These are phyloP conservation scores for Drosophila pullipes DNA, from an alignment of 2,888 invertebrate genomes.

Conservation along the genomic window DNA sequence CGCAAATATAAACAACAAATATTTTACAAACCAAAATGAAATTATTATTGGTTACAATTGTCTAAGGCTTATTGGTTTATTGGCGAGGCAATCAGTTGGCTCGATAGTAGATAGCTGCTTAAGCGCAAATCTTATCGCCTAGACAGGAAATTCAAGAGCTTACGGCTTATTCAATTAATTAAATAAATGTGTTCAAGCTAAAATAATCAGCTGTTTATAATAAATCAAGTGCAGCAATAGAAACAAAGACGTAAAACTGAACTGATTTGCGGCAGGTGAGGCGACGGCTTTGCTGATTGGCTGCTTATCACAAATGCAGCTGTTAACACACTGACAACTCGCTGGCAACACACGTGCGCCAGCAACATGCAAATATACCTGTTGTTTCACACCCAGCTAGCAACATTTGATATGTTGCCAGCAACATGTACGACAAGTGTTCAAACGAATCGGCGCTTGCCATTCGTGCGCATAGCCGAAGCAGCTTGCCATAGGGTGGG, in stretches of 20 bases:
- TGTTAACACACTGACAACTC: constrained; percentile 7
- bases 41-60: constrained; percentile 65
- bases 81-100: constrained; percentile 36
- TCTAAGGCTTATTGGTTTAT: constrained; percentile 56
- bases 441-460: constrained; percentile 14
- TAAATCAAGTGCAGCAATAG: constrained; percentile 46
- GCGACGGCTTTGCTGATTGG: constrained; percentile 20
- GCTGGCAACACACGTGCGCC: neutral
- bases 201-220: constrained; percentile 40
- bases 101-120: constrained; percentile 13
- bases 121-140: constrained; percentile 48
- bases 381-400: constrained; percentile 33
- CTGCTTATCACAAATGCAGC: constrained; percentile 44
- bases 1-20: constrained; percentile 70
- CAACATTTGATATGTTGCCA: constrained; percentile 40
- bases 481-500: constrained; percentile 1
- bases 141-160: constrained; percentile 46
- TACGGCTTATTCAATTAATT: constrained; percentile 67
- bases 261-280: constrained; percentile 7
- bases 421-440: constrained; percentile 49
- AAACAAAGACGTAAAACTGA: neutral
- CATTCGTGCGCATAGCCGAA: constrained; percentile 46
- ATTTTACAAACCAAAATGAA: constrained; percentile 59
- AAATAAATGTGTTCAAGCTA: constrained; percentile 26
- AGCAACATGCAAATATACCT: constrained; percentile 54